phyloP scores from a whole-genome alignment of 2,888 invertebrate species.

The Drosophila neonasuta region DNA sequence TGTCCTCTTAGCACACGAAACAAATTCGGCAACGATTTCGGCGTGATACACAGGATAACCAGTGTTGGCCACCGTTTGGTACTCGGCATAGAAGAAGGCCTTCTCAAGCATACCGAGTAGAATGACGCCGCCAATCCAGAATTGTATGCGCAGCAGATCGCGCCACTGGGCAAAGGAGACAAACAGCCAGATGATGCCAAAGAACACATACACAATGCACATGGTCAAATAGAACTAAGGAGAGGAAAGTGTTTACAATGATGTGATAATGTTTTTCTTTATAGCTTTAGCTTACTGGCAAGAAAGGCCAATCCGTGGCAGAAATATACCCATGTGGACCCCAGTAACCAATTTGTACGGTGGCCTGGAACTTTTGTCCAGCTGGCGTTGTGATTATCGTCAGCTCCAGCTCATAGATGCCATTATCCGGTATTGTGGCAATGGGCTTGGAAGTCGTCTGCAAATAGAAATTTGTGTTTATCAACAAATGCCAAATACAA shows the following conservation, averaged over 20 bases:
- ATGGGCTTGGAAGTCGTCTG: slow-evolving; percentile 83
- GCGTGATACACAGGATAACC: slow-evolving; percentile 87
- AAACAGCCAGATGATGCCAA: slow-evolving; percentile 91
- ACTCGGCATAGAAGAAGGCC: slow-evolving; percentile 95
- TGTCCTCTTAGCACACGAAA: slow-evolving; percentile 95
- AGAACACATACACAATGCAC: slow-evolving; percentile 93
- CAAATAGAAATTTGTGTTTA: slow-evolving; percentile 17
- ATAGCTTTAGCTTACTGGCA: slow-evolving; percentile 85
- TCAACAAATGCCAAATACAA: background rate
- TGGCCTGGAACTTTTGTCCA: slow-evolving; percentile 83
- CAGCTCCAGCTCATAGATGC: slow-evolving; percentile 87
- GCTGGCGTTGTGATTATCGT: slow-evolving; percentile 81
- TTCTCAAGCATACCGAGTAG: slow-evolving; percentile 93
- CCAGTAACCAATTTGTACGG: slow-evolving; percentile 88
- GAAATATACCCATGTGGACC: slow-evolving; percentile 92
- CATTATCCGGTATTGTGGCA: slow-evolving; percentile 86
- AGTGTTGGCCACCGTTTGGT: slow-evolving; percentile 88
- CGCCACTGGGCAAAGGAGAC: slow-evolving; percentile 94
- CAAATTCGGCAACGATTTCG: slow-evolving; percentile 93
- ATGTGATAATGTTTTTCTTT: background rate
- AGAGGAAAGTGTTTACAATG: background rate
- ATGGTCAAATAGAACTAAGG: slow-evolving; percentile 93
- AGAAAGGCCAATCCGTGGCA: slow-evolving; percentile 93
- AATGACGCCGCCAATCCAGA: slow-evolving; percentile 97
- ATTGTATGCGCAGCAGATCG: slow-evolving; percentile 94